Evolutionary conservation across 2,888 invertebrate species (phyloP).

Genomic region (Hirudinaria manillensis): DNA sequence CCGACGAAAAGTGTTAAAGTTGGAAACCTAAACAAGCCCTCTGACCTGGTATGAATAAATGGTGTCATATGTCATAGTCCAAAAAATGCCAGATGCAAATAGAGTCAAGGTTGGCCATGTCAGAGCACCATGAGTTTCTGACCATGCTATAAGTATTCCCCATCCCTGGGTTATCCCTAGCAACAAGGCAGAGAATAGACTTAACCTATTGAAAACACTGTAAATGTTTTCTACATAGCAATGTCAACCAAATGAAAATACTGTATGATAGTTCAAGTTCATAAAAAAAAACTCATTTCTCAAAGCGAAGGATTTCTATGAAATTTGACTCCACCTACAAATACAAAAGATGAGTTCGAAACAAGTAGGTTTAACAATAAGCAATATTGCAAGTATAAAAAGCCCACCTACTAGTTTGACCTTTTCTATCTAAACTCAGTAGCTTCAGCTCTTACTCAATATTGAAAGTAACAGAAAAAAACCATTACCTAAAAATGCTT

Average conservation of each 20-base stretch:
- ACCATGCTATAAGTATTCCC: conserved; percentile 55
- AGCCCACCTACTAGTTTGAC: background rate
- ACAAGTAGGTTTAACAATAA: background rate
- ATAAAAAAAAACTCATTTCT: conserved; percentile 7
- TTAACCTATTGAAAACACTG: background rate
- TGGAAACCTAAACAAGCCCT: too few species aligned
- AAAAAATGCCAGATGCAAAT: conserved; percentile 78
- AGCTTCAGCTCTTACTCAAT: background rate
- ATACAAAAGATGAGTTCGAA: background rate
- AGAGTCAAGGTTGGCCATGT: conserved; percentile 55
- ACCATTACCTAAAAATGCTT: conserved; percentile 64
- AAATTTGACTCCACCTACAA: background rate
- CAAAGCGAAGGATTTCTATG: background rate
- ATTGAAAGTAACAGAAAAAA: background rate
- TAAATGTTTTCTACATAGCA: background rate
- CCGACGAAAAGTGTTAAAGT: too few species aligned
- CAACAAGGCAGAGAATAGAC: conserved; percentile 14
- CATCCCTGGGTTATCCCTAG: conserved; percentile 54
- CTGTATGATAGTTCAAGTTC: background rate
- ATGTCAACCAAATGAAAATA: conserved; percentile 5
- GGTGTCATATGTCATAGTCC: conserved; percentile 95
- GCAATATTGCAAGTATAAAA: background rate
- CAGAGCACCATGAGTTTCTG: conserved; percentile 47
- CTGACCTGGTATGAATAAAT: conserved; percentile 92
- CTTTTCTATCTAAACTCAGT: background rate